Conservation (phyloP, 37 sponge, comb jelly and placozoan species). For the Halisarca cf. caerulea region DNA sequence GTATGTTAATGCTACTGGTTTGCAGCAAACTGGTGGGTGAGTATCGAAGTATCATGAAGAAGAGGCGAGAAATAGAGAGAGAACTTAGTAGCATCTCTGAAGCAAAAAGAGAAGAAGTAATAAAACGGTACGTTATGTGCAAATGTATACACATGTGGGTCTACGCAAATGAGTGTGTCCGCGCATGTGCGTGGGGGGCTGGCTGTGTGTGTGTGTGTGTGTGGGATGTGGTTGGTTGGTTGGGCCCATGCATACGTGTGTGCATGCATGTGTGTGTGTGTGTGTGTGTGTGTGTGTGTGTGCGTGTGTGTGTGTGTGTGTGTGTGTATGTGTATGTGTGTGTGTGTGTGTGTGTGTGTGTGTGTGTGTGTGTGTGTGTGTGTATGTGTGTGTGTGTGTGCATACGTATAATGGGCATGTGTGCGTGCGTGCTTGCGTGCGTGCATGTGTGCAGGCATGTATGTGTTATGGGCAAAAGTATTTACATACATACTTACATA, state of each 20-base stretch:
- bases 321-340: no score
- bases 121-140: slow-evolving; percentile 20
- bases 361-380: no score
- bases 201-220: not conserved
- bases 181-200: not conserved
- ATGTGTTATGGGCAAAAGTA: no score
- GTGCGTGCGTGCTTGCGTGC: no score
- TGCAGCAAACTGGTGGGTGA: slow-evolving; percentile 32
- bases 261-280: not conserved
- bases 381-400: no score
- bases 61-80: slow-evolving; percentile 23
- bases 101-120: slow-evolving; percentile 17
- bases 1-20: no score
- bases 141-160: slow-evolving; percentile 32
- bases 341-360: no score
- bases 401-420: no score
- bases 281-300: not conserved
- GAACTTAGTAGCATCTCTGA: slow-evolving; percentile 14
- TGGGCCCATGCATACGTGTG: not conserved
- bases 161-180: not conserved
- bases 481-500: no score
- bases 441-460: no score
- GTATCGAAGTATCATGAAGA: slow-evolving; percentile 26
- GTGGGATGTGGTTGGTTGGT: not conserved
- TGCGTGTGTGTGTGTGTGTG: not conserved